Evolutionary conservation across 2,888 invertebrate genomes (phyloP).

Genomic region (Chloroclysta siterata): DNA sequence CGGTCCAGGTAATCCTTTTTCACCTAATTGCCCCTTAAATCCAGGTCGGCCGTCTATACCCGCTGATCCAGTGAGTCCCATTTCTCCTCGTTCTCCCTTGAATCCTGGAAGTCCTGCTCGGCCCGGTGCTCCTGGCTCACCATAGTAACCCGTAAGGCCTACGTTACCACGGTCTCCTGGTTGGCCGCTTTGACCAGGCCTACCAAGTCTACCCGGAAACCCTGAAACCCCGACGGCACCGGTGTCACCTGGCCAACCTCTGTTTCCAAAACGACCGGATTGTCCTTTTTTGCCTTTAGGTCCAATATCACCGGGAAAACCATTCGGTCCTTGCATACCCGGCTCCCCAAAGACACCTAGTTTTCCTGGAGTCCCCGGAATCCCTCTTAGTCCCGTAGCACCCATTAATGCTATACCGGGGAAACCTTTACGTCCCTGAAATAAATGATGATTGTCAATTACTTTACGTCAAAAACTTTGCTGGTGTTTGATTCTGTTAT

Average conservation of each 20-base stretch:
- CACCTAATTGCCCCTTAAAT: slow-evolving; percentile 78
- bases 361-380: slow-evolving; percentile 89
- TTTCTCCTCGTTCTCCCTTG: slow-evolving; percentile 59
- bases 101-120: slow-evolving; percentile 53
- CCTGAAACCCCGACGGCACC: slow-evolving; percentile 75
- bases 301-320: slow-evolving; percentile 73
- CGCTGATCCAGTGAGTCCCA: slow-evolving; percentile 53
- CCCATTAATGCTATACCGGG: slow-evolving; percentile 83
- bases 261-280: slow-evolving; percentile 69
- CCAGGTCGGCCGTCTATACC: slow-evolving; percentile 65
- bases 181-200: slow-evolving; percentile 54
- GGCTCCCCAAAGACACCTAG: slow-evolving; percentile 85
- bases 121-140: slow-evolving; percentile 79
- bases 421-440: slow-evolving; percentile 75
- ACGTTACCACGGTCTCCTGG: slow-evolving; percentile 91
- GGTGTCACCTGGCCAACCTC: slow-evolving; percentile 66
- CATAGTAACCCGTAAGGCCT: slow-evolving; percentile 86
- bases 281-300: slow-evolving; percentile 85
- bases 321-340: slow-evolving; percentile 74
- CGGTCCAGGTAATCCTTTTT: slow-evolving; percentile 81
- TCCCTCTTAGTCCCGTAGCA: slow-evolving; percentile 88
- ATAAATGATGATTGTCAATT: slow-evolving; percentile 19
- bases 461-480: neutral
- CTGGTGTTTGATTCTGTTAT: neutral
- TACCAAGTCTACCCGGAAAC: slow-evolving; percentile 66